phyloP scores from a whole-genome alignment of 2,888 invertebrate species.

The Graphium colonna region DNA sequence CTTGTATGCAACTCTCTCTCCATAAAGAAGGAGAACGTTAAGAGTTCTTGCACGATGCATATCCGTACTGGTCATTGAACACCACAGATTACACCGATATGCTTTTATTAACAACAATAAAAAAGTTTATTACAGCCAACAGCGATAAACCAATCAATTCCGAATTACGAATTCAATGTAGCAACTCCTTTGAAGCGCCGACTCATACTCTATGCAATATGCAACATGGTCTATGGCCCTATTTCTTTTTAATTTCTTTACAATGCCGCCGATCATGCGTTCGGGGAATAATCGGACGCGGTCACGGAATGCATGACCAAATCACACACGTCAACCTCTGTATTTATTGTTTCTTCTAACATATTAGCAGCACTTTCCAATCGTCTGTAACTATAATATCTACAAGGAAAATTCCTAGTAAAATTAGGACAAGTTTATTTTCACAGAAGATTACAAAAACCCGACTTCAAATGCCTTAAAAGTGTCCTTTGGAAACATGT shows the following conservation, averaged over 20 bases:
- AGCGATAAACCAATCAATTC: constrained; percentile 49
- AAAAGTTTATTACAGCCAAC: constrained; percentile 34
- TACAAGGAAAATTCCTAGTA: too few species aligned
- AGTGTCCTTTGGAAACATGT: too few species aligned
- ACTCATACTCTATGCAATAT: constrained; percentile 43
- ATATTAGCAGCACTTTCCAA: too few species aligned
- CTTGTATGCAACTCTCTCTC: too few species aligned
- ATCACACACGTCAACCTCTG: constrained; percentile 20
- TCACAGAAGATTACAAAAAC: too few species aligned
- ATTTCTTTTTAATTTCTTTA: constrained; percentile 71
- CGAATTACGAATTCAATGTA: constrained; percentile 49
- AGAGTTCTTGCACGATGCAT: too few species aligned
- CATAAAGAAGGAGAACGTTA: too few species aligned
- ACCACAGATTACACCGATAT: constrained; percentile 23
- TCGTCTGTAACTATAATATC: too few species aligned
- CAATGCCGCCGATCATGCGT: constrained; percentile 47
- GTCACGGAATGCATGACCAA: constrained; percentile 25
- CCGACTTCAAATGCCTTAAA: too few species aligned
- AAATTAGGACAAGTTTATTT: too few species aligned
- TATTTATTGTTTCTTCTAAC: constrained; percentile 11
- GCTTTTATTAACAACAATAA: constrained; percentile 29
- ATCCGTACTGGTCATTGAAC: background rate
- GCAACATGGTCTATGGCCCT: constrained; percentile 52
- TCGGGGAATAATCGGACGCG: constrained; percentile 48
- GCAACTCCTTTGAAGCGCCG: constrained; percentile 36